Evolutionary conservation across 2,888 invertebrate genomes (phyloP).

Genomic region (Synanthedon vespiformis): DNA sequence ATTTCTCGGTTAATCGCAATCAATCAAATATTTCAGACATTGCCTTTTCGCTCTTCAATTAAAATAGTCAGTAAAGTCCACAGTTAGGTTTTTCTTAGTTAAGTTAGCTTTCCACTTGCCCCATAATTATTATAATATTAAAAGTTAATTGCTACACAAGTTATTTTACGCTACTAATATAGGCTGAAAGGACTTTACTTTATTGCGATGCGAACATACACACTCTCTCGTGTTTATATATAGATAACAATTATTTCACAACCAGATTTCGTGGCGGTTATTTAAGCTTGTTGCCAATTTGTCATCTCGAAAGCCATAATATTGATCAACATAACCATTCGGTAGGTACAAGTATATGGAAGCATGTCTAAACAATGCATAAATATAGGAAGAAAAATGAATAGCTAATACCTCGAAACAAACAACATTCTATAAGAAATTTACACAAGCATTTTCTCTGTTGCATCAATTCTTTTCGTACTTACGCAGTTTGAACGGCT

Average conservation of each 20-base stretch:
- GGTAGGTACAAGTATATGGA: conserved; percentile 32
- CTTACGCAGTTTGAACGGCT: conserved; percentile 53
- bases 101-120: conserved; percentile 9
- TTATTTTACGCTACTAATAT: no score
- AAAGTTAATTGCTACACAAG: no score
- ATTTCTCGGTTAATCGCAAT: no score
- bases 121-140: conserved; percentile 1
- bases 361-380: conserved; percentile 56
- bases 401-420: conserved; percentile 41
- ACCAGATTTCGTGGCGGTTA: conserved; percentile 2
- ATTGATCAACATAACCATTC: conserved; percentile 22
- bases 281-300: conserved; percentile 16
- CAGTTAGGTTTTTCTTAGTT: conserved; percentile 1
- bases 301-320: conserved; percentile 1
- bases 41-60: no score
- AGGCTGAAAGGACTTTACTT: no score
- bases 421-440: conserved; percentile 56
- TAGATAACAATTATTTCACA: neutral
- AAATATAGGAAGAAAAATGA: conserved; percentile 34
- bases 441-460: conserved; percentile 45
- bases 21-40: no score
- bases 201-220: no score
- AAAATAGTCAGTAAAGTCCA: no score
- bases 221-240: no score
- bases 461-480: conserved; percentile 56